These are phyloP conservation scores for Prunella strophiata DNA, from an alignment of 2,797 vertebrate genomes.

Conservation along the genomic window DNA sequence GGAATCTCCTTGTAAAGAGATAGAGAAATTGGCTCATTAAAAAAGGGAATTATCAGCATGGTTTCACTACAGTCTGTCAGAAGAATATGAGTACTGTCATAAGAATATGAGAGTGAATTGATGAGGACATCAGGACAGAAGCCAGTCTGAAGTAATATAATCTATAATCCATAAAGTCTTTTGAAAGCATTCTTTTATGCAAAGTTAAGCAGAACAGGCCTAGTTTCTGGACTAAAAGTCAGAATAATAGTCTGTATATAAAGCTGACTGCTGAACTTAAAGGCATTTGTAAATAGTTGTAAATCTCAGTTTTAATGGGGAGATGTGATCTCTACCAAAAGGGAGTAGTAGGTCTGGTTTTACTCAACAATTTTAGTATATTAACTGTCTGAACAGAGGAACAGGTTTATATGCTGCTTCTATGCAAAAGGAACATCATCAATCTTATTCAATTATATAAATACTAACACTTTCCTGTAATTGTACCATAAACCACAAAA, in stretches of 20 bases:
- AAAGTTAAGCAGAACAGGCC: constrained; percentile 52
- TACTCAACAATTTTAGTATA: constrained; percentile 22
- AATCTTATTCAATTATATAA: constrained; percentile 4
- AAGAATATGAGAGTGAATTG: constrained; percentile 26
- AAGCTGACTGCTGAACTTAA: constrained; percentile 20
- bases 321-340: constrained; percentile 11
- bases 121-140: constrained; percentile 42
- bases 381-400: neutral
- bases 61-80: constrained; percentile 13
- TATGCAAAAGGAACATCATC: neutral
- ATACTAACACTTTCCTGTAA: neutral
- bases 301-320: constrained; percentile 20
- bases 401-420: neutral
- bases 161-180: constrained; percentile 47
- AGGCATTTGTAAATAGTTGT: constrained; percentile 12
- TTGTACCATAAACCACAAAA: neutral
- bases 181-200: constrained; percentile 52
- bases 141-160: constrained; percentile 54
- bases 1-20: constrained; percentile 11
- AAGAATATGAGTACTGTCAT: constrained; percentile 8
- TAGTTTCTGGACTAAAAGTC: constrained; percentile 42
- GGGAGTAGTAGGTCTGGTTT: neutral
- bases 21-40: constrained; percentile 42
- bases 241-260: constrained; percentile 19
- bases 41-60: constrained; percentile 23